Conservation (phyloP, 1,140 invertebrate genomes). For the Neomicropteryx cornuta region DNA sequence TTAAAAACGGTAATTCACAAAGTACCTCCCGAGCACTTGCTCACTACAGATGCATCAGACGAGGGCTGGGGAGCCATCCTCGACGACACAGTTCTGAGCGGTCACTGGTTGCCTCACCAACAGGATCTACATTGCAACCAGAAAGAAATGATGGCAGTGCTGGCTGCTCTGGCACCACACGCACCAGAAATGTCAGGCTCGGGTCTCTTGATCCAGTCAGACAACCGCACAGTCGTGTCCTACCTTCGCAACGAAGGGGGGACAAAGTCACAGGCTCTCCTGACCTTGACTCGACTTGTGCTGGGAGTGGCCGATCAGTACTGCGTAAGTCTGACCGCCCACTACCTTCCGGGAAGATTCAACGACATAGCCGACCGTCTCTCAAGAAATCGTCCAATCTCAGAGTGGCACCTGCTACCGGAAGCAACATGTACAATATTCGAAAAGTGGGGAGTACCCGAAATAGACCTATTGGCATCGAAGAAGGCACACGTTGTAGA, state of each 20-base stretch:
- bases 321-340: constrained; percentile 8
- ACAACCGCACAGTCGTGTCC: constrained; percentile 17
- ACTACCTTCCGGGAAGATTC: constrained; percentile 14
- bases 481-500: constrained; percentile 11
- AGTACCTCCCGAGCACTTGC: constrained; percentile 10
- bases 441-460: constrained; percentile 14
- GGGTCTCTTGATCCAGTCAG: constrained; percentile 14
- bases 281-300: constrained; percentile 4
- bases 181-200: constrained; percentile 7
- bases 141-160: constrained; percentile 18
- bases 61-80: constrained; percentile 10
- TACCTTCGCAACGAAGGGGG: constrained; percentile 16
- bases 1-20: constrained; percentile 8
- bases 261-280: constrained; percentile 11
- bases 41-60: constrained; percentile 17
- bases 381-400: constrained; percentile 7
- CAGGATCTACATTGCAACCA: constrained; percentile 16
- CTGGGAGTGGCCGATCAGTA: constrained; percentile 3
- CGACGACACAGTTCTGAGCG: constrained; percentile 1
- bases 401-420: constrained; percentile 15
- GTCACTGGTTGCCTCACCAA: constrained; percentile 5
- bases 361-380: constrained; percentile 15
- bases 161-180: constrained; percentile 8
- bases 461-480: constrained; percentile 18
- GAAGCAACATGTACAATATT: constrained; percentile 4